These are phyloP conservation scores for Delichon dasypus DNA, from an alignment of 2,797 vertebrate genomes.

Conservation along the genomic window DNA sequence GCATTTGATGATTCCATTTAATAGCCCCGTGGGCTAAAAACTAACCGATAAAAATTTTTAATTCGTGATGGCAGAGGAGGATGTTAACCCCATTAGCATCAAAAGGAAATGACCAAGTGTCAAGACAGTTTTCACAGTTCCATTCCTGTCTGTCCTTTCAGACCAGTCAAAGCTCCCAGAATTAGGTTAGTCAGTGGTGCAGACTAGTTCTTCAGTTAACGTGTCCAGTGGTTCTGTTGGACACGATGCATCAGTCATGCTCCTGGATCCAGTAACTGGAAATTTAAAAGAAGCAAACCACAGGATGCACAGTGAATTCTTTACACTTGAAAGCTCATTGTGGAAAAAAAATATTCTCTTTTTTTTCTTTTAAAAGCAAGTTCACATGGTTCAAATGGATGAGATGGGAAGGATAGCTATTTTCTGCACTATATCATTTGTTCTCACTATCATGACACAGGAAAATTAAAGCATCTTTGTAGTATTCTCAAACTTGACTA, in stretches of 20 bases:
- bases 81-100: slow-evolving; percentile 52
- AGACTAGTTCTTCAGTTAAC: not conserved
- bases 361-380: not conserved
- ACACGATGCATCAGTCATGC: not conserved
- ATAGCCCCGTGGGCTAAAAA: slow-evolving; percentile 4
- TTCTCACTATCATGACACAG: not conserved
- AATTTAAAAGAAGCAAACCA: not conserved
- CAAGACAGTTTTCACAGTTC: slow-evolving; percentile 55
- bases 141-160: slow-evolving; percentile 17
- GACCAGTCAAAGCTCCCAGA: slow-evolving; percentile 5
- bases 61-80: slow-evolving; percentile 33
- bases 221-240: not conserved
- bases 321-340: not conserved
- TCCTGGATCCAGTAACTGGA: not conserved
- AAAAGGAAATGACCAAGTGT: slow-evolving; percentile 50
- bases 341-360: not conserved
- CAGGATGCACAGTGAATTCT: not conserved
- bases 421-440: slow-evolving; percentile 14
- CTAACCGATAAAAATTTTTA: not conserved
- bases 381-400: not conserved
- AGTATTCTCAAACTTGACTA: not conserved
- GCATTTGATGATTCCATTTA: slow-evolving; percentile 1
- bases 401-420: not conserved
- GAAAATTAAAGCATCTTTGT: slow-evolving; percentile 17
- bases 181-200: slow-evolving; percentile 38